These are phyloP conservation scores for Lordiphosa fenestrarum DNA, from an alignment of 2,888 invertebrate genomes.

Conservation along the genomic window DNA sequence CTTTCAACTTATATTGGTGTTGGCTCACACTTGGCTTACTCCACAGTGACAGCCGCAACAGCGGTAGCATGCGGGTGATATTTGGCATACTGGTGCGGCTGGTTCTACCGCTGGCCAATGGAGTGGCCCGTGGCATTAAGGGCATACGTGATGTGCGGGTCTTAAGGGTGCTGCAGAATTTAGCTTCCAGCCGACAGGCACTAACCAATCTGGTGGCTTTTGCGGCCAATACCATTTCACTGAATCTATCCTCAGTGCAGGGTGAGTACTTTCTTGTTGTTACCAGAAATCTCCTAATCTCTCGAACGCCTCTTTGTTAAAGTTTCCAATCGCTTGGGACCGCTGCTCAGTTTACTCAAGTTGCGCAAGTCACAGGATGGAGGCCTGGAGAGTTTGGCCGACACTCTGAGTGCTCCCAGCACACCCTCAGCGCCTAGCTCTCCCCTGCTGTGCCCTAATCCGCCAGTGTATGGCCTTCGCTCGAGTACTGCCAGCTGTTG, in stretches of 20 bases:
- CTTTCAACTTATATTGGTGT: no score
- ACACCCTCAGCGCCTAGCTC: conserved; percentile 45
- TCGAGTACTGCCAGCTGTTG: conserved; percentile 71
- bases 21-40: neutral
- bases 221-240: conserved; percentile 79
- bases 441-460: conserved; percentile 24
- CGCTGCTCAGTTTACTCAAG: conserved; percentile 77
- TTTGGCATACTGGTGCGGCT: conserved; percentile 78
- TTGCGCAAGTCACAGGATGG: conserved; percentile 74
- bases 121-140: conserved; percentile 76
- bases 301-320: neutral
- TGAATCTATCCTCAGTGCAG: conserved; percentile 79
- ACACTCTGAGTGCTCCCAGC: conserved; percentile 46
- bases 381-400: conserved; percentile 75
- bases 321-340: conserved; percentile 79
- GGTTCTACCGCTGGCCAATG: conserved; percentile 77
- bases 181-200: conserved; percentile 76
- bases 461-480: conserved; percentile 35
- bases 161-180: conserved; percentile 68
- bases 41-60: conserved; percentile 42
- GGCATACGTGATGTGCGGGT: conserved; percentile 78
- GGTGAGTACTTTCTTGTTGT: conserved; percentile 55
- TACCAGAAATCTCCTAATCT: no score
- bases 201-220: conserved; percentile 78
- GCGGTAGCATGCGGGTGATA: conserved; percentile 76